phyloP scores from a whole-genome alignment of 2,888 invertebrate genomes.

The Aporophyla nigra region DNA sequence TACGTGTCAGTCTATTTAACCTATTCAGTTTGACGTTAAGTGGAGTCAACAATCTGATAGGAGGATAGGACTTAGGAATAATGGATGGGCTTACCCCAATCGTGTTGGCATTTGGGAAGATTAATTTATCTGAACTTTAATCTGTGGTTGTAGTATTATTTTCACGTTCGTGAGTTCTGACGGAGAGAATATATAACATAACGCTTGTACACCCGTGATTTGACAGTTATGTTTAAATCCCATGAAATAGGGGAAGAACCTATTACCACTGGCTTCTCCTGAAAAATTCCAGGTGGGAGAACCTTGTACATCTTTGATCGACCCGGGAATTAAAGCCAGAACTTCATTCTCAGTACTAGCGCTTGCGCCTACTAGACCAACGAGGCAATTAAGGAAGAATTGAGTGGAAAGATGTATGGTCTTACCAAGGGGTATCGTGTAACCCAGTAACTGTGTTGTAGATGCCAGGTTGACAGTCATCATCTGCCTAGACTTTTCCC shows the following conservation, averaged over 20 bases:
- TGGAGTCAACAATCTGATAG: conserved; percentile 37
- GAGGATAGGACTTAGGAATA: conserved; percentile 26
- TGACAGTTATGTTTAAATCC: too few species aligned
- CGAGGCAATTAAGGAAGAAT: background rate
- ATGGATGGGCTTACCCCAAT: conserved; percentile 42
- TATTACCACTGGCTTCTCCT: too few species aligned
- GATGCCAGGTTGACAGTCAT: too few species aligned
- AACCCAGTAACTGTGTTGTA: too few species aligned
- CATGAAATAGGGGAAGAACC: too few species aligned
- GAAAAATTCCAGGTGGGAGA: too few species aligned
- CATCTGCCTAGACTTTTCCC: too few species aligned
- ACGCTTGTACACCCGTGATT: too few species aligned
- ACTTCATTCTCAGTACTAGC: background rate
- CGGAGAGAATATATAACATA: background rate
- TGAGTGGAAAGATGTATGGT: background rate
- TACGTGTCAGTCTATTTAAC: background rate
- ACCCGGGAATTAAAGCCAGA: too few species aligned
- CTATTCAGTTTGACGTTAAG: conserved; percentile 18
- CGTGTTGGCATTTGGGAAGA: conserved; percentile 41
- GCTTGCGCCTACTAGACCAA: background rate
- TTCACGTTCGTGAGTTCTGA: conserved; percentile 1
- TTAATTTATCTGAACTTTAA: conserved; percentile 29
- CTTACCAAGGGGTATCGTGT: too few species aligned
- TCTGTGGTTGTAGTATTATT: conserved; percentile 12
- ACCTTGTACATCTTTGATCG: too few species aligned